A percentile compares a stretch with the other conserved stretches of the same genome.
These are phyloP conservation scores for Synanthedon andrenaeformis DNA, from an alignment of 2,888 invertebrate genomes.

Conservation along the genomic window DNA sequence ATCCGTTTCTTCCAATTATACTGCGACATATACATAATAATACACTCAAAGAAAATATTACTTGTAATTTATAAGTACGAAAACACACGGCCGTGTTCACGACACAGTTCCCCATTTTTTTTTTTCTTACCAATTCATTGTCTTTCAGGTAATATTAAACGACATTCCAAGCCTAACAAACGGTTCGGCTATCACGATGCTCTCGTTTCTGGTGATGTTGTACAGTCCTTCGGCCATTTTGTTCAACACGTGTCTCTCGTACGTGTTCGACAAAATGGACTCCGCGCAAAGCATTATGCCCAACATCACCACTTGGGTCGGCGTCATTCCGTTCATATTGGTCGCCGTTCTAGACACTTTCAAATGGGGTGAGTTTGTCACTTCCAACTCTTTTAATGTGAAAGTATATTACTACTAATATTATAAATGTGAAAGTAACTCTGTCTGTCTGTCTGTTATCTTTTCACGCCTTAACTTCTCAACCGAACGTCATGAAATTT, in stretches of 20 bases:
- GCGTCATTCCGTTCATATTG: conserved; percentile 79
- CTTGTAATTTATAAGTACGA: too few relatives aligned
- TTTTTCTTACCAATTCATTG: background rate
- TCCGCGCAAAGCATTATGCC: conserved; percentile 85
- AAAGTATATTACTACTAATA: too few relatives aligned
- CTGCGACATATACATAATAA: too few relatives aligned
- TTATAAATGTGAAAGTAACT: too few relatives aligned
- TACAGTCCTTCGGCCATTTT: conserved; percentile 83
- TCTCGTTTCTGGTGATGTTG: conserved; percentile 74
- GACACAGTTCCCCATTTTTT: background rate
- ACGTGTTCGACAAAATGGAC: conserved; percentile 85
- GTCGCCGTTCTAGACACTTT: conserved; percentile 80
- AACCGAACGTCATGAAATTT: too few relatives aligned
- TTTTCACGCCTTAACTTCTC: too few relatives aligned
- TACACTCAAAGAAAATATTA: too few relatives aligned
- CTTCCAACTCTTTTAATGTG: too few relatives aligned
- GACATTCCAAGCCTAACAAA: conserved; percentile 78
- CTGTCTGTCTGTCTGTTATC: too few relatives aligned
- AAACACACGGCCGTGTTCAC: background rate
- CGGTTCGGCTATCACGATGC: conserved; percentile 75
- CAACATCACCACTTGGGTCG: conserved; percentile 79
- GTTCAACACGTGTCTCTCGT: conserved; percentile 81
- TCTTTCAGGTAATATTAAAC: conserved; percentile 72
- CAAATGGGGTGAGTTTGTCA: conserved; percentile 70
- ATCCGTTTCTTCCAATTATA: too few relatives aligned